phyloP scores from a whole-genome alignment of 2,888 invertebrate genomes.

The Drosophila barbarae region DNA sequence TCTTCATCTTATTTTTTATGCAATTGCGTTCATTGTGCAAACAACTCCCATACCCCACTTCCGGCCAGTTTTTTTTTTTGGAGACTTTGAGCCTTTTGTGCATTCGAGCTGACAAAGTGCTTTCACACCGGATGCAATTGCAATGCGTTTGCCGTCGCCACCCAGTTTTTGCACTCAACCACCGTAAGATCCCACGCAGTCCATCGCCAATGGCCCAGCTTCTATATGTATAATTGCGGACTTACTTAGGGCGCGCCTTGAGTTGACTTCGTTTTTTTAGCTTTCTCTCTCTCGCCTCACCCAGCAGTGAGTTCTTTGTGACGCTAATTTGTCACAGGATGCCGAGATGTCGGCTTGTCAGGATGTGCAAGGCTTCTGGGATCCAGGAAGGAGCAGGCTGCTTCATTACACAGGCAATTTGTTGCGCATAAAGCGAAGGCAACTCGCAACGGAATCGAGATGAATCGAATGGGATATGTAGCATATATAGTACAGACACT shows the following conservation, averaged over 20 bases:
- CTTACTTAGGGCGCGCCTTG: conserved; percentile 26
- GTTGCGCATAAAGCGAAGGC: conserved; percentile 57
- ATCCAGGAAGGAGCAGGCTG: conserved; percentile 16
- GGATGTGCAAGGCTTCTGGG: conserved; percentile 14
- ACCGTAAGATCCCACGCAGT: conserved; percentile 6
- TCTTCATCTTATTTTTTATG: conserved; percentile 9
- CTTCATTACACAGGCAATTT: conserved; percentile 69
- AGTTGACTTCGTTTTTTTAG: conserved; percentile 54
- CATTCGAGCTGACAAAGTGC: conserved; percentile 67
- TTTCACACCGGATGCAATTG: conserved; percentile 72
- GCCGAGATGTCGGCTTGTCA: conserved; percentile 32
- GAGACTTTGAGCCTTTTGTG: conserved; percentile 49
- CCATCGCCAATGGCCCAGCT: conserved; percentile 3
- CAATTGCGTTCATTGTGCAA: conserved; percentile 19
- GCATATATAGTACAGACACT: neutral
- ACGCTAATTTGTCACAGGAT: conserved; percentile 68
- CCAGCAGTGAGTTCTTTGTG: conserved; percentile 44
- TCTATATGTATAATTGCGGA: conserved; percentile 56
- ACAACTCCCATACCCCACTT: conserved; percentile 5
- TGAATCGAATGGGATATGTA: conserved; percentile 9
- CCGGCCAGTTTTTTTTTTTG: conserved; percentile 6
- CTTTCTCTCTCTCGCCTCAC: conserved; percentile 12
- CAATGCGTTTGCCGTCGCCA: conserved; percentile 65
- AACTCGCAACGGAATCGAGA: neutral
- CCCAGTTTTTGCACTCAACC: conserved; percentile 2